Base-by-base conservation (phyloP, 2,888 invertebrate genomes). In the Acleris sparsana region DNA sequence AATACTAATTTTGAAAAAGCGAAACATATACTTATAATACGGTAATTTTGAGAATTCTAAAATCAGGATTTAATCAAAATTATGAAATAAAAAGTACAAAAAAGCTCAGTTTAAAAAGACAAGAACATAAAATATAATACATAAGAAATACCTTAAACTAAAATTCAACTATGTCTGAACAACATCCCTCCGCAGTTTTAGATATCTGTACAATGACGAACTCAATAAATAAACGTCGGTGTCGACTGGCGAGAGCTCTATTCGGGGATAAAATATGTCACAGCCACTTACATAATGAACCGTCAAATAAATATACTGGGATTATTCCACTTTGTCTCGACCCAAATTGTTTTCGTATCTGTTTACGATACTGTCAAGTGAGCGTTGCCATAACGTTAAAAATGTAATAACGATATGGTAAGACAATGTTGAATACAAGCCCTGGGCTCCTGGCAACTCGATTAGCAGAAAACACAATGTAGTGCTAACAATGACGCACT, bases 231-330 rank as follows among this genome's bases (percentile, higher is more conserved):
- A 20, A 17, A 17, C 46, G 13, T 17, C 13, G 20, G 17, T 49
- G 18, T 49, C 49, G 72, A 71, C 80, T 76, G 82, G 77, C 82
- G 73, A 71, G 70, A 62, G 72, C 69, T 64, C 71, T 70, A 58
- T 53, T 69, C 68, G 73, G 73, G 72, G 85, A 86, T 85, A 83
- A 84, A 77, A 88, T 89, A 89, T 81, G 76, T 90, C 89, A 90
- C 90, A 90, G 90, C 90, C 89, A 84, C 86, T 84, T 83, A 84
- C 82, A 79, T 78, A 81, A 79, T 71, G 74, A 76, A 77, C 75
- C 79, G 73, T 73, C 70, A 65, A 72, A 67, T 71, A 62, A 70
- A 58, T 53, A 52, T 58, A 52, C 43, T 48, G 29, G 49, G 48
- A 25, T 52, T 39, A 2, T 11, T 51, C 29, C 18, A 39, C 39